phyloP scores from a whole-genome alignment of 2,888 invertebrate genomes.

The Tillus elongatus region DNA sequence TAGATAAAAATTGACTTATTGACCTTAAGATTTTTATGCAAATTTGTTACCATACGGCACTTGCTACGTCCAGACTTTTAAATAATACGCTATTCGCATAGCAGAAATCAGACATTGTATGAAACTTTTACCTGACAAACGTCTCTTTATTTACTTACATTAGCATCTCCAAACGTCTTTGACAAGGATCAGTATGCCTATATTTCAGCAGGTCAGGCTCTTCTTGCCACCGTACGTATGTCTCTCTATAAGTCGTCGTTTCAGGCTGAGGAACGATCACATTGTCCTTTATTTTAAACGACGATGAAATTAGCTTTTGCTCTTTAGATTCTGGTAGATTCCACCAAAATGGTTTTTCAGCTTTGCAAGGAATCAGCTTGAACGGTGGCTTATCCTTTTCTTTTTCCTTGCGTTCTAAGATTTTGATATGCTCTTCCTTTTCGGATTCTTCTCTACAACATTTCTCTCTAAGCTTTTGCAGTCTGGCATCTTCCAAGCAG shows the following conservation, averaged over 20 bases:
- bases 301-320: constrained; percentile 4
- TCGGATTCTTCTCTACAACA: constrained; percentile 26
- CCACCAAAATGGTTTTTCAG: constrained; percentile 34
- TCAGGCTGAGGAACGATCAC: too few relatives aligned
- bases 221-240: constrained; percentile 42
- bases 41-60: too few relatives aligned
- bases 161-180: constrained; percentile 32
- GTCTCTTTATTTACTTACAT: too few relatives aligned
- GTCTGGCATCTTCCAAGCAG: constrained; percentile 43
- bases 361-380: constrained; percentile 24
- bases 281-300: too few relatives aligned
- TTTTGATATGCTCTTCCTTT: constrained; percentile 18
- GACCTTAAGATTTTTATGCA: too few relatives aligned
- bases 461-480: constrained; percentile 34
- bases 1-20: too few relatives aligned
- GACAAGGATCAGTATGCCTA: constrained; percentile 30
- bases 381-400: constrained; percentile 23
- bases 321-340: constrained; percentile 10
- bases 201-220: constrained; percentile 44
- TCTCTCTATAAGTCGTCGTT: too few relatives aligned
- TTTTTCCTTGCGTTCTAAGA: constrained; percentile 17
- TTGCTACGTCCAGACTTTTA: too few relatives aligned
- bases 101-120: too few relatives aligned
- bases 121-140: too few relatives aligned
- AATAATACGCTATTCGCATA: too few relatives aligned